Percentiles rank a stretch among this genome's conserved stretches.
phyloP scores from a whole-genome alignment of 2,113 vertebrate genomes.

The Platycercus adscitus region DNA sequence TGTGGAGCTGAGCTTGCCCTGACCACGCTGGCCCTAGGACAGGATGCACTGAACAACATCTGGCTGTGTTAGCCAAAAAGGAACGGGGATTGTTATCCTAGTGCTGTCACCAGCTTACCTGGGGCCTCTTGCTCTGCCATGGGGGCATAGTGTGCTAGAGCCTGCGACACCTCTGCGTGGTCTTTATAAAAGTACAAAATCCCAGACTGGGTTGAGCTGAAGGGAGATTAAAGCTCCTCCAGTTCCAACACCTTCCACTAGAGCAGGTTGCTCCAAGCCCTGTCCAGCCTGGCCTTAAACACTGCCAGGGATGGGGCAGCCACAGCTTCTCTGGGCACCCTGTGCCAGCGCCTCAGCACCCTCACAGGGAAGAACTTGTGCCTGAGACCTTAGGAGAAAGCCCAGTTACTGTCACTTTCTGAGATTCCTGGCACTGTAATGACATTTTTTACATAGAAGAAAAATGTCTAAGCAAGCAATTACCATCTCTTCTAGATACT shows the following conservation, averaged over 20 bases:
- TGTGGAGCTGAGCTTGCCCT: neutral
- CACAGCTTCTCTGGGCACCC: neutral
- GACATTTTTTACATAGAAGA: neutral
- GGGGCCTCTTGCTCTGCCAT: fast-evolving
- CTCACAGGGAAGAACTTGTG: neutral
- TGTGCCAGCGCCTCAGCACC: neutral
- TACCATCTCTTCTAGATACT: neutral
- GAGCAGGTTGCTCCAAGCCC: neutral
- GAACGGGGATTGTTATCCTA: neutral
- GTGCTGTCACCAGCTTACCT: neutral
- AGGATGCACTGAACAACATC: neutral
- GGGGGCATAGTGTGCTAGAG: neutral
- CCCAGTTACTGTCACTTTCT: neutral
- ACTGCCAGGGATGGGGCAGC: neutral
- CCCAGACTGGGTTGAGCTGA: neutral
- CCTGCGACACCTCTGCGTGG: neutral
- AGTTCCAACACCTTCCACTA: neutral
- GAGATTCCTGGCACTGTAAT: neutral
- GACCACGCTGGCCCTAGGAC: neutral
- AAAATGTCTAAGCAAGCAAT: neutral
- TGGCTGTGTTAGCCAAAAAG: neutral
- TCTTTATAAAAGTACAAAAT: neutral
- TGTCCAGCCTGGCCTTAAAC: neutral
- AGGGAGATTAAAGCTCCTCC: neutral
- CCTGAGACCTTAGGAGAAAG: neutral